Conservation (phyloP, 2,113 vertebrate genomes). For the Vidua macroura region DNA sequence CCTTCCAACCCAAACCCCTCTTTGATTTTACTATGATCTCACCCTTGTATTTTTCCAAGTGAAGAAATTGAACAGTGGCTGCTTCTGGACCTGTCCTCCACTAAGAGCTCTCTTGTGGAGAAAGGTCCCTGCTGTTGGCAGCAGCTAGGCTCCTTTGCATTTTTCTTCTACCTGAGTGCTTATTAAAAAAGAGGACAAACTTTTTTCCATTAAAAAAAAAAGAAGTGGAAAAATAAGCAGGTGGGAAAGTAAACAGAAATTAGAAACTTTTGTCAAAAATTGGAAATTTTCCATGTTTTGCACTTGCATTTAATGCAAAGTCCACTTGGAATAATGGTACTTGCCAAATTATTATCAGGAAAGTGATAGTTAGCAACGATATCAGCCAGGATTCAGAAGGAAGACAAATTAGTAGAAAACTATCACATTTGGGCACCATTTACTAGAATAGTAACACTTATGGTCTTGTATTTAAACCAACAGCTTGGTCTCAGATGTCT, state of each 20-base stretch:
- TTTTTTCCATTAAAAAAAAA: background rate
- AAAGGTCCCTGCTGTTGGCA: background rate
- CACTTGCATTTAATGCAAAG: background rate
- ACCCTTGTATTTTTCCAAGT: background rate
- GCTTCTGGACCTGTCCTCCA: background rate
- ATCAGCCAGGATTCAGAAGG: background rate
- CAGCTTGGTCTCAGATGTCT: slow-evolving; percentile 6
- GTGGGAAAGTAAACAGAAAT: background rate
- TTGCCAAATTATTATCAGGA: background rate
- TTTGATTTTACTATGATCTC: background rate
- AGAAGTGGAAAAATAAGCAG: background rate
- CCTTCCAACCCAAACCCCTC: background rate
- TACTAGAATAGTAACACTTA: background rate
- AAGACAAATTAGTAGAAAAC: background rate
- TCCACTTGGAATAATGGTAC: background rate
- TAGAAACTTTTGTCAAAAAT: background rate
- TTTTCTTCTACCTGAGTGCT: background rate
- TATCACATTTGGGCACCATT: background rate
- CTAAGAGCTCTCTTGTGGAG: background rate
- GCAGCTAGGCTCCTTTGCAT: background rate
- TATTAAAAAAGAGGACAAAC: background rate
- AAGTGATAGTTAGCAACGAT: background rate
- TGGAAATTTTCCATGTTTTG: background rate
- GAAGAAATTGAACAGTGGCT: background rate
- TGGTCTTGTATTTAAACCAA: background rate